Evolutionary conservation across 2,888 invertebrate genomes (phyloP).

Genomic region (Invenusta paracnida): DNA sequence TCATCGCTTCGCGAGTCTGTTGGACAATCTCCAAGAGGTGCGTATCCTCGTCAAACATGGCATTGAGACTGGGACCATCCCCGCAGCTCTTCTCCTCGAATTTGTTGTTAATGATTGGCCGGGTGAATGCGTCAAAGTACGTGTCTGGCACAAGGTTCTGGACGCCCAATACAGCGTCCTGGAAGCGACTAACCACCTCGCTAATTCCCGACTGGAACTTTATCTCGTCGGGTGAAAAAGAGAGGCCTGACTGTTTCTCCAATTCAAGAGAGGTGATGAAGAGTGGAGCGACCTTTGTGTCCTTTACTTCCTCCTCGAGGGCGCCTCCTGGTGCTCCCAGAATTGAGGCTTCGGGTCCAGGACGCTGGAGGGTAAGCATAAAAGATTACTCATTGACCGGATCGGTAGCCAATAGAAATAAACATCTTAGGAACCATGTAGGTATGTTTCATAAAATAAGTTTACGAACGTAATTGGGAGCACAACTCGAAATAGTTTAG

Average conservation of each 20-base stretch:
- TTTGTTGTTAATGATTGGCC: conserved; percentile 77
- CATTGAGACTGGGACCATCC: conserved; percentile 69
- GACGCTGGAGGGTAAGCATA: neutral
- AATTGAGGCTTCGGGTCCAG: neutral
- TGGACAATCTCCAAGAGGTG: conserved; percentile 64
- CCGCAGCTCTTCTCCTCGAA: conserved; percentile 74
- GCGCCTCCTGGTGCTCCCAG: conserved; percentile 37
- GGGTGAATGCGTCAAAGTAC: conserved; percentile 70
- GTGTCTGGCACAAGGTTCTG: conserved; percentile 71
- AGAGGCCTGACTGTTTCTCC: conserved; percentile 54
- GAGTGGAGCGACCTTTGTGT: conserved; percentile 53
- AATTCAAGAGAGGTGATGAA: conserved; percentile 59
- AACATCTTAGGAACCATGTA: too few species aligned
- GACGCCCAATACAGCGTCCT: conserved; percentile 69
- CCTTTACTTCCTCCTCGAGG: conserved; percentile 37
- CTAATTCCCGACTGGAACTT: conserved; percentile 66
- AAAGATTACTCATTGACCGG: neutral
- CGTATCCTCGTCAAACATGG: conserved; percentile 70
- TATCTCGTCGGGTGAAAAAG: conserved; percentile 66
- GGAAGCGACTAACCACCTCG: conserved; percentile 64
- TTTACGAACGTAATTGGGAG: too few species aligned
- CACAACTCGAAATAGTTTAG: too few species aligned
- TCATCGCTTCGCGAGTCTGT: conserved; percentile 64
- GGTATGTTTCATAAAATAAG: too few species aligned
- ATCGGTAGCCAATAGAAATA: neutral